Base-by-base conservation (phyloP, 2,113 vertebrate genomes). In the Leiothrix lutea region DNA sequence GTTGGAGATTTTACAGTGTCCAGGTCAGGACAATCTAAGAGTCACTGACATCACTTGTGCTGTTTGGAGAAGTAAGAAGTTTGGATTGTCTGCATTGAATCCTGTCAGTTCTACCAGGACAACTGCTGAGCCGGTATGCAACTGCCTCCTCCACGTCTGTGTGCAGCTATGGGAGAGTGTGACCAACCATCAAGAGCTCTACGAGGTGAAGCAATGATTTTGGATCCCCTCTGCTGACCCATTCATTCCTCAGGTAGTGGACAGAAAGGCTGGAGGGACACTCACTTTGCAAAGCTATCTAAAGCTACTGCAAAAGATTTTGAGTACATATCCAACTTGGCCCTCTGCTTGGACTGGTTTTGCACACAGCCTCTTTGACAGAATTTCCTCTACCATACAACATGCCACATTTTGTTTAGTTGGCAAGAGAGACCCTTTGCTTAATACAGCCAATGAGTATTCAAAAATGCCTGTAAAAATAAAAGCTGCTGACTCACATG, bases 401-500 rank as follows among this genome's bases (percentile, higher is more conserved):
- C 77, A 53, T 86, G 44, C 44, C 35, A 93, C 19, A 35, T 70
- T 92, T 85, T 58, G 8, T 66, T 89, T 57, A 60, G 64, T 16
- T 71, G 56, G 40, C 48, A 92, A 66, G 42, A 80, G 53, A 83
- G 14, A 57, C 14, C 6, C 28, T 66, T 88, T 31, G 35, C 47
- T 83, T 92, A 88, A 64, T 80, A 86, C 8, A 54, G 33, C 25
- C 33, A 72, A 85, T 1, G 4, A 53, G 12, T 80, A 80, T 42
- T 93, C 67, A 86, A 38, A 74, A 88, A 72, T 38, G 50, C 19
- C 51, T 56, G 16, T 57, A 60, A 92, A 88, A 93, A 78, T 33
- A 94, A 90, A 92, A 94, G 48, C 69, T 84, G 75, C 80, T 97
- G 94, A 93, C 70, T 90, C 82, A 90, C 24, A 60, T 31, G 1